These are phyloP conservation scores for Auanema sp. DNA, from an alignment of 2,888 invertebrate species.

Conservation along the genomic window DNA sequence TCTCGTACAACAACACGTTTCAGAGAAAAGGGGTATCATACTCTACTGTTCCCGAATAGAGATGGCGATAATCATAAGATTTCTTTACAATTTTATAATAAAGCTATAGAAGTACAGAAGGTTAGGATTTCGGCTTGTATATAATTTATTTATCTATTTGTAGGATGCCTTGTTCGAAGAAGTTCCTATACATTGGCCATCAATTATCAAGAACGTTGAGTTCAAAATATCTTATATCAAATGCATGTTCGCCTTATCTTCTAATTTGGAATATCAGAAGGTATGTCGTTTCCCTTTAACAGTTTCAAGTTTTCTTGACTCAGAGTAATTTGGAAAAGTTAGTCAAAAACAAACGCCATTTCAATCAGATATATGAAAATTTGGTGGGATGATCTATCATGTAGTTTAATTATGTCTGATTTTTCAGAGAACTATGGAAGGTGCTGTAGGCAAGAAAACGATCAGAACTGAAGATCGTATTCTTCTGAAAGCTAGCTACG, in stretches of 20 bases:
- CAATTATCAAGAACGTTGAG: not conserved
- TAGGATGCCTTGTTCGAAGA: no score
- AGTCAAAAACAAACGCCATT: conserved; percentile 31
- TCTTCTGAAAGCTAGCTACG: conserved; percentile 24
- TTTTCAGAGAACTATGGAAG: conserved; percentile 8
- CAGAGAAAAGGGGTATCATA: no score
- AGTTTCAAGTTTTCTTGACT: not conserved
- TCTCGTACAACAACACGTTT: no score
- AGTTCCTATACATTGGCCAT: no score
- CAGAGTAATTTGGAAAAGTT: conserved; percentile 35
- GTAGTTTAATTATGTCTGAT: no score
- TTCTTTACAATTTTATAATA: not conserved
- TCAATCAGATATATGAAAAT: conserved; percentile 27
- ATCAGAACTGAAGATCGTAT: conserved; percentile 4
- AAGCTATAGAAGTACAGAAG: conserved; percentile 1
- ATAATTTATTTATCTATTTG: not conserved
- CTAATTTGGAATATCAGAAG: conserved; percentile 5
- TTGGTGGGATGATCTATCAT: no score
- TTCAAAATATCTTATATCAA: not conserved
- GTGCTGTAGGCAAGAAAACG: no score
- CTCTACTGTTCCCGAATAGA: no score
- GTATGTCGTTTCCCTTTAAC: not conserved
- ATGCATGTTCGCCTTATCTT: not conserved
- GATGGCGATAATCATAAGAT: not conserved
- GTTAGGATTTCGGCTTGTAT: not conserved